These are phyloP conservation scores for Numenius phaeopus DNA, from an alignment of 2,797 vertebrate species.

Conservation along the genomic window DNA sequence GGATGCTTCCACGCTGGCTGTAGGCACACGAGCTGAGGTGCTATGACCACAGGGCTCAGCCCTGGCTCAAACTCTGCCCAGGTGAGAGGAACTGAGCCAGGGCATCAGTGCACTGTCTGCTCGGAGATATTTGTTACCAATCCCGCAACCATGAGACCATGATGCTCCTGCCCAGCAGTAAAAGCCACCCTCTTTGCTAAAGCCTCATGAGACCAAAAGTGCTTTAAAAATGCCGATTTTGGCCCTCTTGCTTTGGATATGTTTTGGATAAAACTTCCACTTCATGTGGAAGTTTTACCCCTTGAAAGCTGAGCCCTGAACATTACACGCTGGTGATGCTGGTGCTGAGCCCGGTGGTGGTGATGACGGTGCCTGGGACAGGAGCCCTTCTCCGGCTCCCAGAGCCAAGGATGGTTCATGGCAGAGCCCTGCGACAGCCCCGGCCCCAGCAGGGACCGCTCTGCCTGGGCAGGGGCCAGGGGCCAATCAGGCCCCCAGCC, in stretches of 20 bases:
- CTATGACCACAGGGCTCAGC: neutral
- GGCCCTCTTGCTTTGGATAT: neutral
- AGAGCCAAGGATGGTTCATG: neutral
- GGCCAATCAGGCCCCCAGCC: neutral
- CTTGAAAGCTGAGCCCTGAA: rapidly evolving
- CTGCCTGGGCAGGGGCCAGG: neutral
- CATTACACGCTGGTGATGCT: neutral
- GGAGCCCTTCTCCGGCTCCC: neutral
- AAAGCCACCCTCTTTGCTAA: neutral
- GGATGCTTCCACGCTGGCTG: neutral
- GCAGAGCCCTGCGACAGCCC: neutral
- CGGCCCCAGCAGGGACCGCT: neutral
- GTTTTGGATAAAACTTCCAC: too few species aligned
- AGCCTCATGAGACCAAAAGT: neutral
- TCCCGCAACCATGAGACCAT: neutral
- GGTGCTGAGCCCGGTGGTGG: neutral
- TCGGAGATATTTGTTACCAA: neutral
- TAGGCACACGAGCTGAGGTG: neutral
- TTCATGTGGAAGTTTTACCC: neutral
- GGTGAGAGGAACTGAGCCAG: neutral
- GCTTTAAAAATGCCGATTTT: neutral
- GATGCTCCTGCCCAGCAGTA: neutral
- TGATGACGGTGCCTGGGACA: rapidly evolving
- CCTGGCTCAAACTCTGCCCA: neutral
- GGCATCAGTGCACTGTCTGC: neutral